phyloP scores from a whole-genome alignment of 2,888 invertebrate species.

The Cheilosia soror region DNA sequence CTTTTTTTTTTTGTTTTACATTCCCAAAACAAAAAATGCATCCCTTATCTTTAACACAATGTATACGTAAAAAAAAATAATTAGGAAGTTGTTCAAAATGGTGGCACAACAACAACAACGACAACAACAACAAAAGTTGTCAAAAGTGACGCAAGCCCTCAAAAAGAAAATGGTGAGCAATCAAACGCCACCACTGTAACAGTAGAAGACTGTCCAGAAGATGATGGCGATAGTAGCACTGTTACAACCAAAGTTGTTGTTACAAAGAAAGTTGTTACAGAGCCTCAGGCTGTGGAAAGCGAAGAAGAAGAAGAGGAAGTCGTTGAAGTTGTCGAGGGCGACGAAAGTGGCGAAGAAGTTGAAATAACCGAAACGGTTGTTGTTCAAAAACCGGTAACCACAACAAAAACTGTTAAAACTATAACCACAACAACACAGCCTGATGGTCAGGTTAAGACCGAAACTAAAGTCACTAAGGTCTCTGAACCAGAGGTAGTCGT shows the following conservation, averaged over 20 bases:
- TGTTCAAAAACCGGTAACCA: slow-evolving; percentile 18
- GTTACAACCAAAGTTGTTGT: slow-evolving; percentile 25
- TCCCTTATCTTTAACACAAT: slow-evolving; percentile 35
- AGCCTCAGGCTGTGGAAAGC: neutral
- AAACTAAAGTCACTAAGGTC: slow-evolving; percentile 24
- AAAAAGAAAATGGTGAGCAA: slow-evolving; percentile 36
- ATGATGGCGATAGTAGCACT: slow-evolving; percentile 16
- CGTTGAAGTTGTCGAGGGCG: slow-evolving; percentile 47
- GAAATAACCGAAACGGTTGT: slow-evolving; percentile 49
- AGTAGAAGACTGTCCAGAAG: slow-evolving; percentile 50
- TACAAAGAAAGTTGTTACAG: slow-evolving; percentile 23
- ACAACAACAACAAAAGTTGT: slow-evolving; percentile 35
- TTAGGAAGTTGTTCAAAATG: slow-evolving; percentile 63
- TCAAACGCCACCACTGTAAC: slow-evolving; percentile 23
- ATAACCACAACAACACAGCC: slow-evolving; percentile 36
- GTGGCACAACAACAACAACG: slow-evolving; percentile 43
- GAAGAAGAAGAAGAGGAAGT: slow-evolving; percentile 39
- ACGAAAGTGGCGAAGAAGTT: slow-evolving; percentile 58
- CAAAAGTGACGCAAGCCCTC: slow-evolving; percentile 17
- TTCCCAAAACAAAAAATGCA: slow-evolving; percentile 20
- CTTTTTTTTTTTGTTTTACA: slow-evolving; percentile 29
- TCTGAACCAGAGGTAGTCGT: slow-evolving; percentile 2
- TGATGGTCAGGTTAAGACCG: slow-evolving; percentile 27
- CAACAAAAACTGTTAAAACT: slow-evolving; percentile 43
- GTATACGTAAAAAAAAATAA: slow-evolving; percentile 23